Percentiles rank a stretch among this genome's conserved stretches.
phyloP scores from a whole-genome alignment of 2,888 invertebrate genomes.

The Phortica okadai region DNA sequence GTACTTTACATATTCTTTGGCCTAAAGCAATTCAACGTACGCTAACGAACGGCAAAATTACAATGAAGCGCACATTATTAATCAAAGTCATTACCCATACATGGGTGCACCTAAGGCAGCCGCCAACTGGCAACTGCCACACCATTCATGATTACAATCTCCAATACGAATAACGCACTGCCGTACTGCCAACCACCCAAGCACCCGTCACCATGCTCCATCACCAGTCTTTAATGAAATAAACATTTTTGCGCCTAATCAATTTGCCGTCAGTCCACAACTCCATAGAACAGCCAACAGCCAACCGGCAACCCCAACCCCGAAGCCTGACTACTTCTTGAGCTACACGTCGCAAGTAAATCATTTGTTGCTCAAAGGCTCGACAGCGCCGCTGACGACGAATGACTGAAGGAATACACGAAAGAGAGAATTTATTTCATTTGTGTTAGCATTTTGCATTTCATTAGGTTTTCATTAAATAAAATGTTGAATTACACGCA shows the following conservation, averaged over 20 bases:
- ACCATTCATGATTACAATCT: not conserved
- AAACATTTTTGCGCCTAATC: slow-evolving; percentile 68
- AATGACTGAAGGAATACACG: slow-evolving; percentile 11
- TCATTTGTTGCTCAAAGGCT: slow-evolving; percentile 29
- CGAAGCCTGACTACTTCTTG: not conserved
- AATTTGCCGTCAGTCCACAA: slow-evolving; percentile 53
- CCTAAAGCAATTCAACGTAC: not conserved
- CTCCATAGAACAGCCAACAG: not conserved
- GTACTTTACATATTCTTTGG: not conserved
- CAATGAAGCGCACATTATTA: slow-evolving; percentile 57
- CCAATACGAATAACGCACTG: not conserved
- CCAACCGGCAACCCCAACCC: not conserved
- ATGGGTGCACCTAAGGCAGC: slow-evolving; percentile 30
- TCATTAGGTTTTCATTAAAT: slow-evolving; percentile 74
- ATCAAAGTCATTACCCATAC: slow-evolving; percentile 61
- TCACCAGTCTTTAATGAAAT: slow-evolving; percentile 44
- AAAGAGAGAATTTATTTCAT: slow-evolving; percentile 63
- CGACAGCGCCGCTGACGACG: not conserved
- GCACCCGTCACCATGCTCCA: slow-evolving; percentile 31
- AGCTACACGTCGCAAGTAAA: slow-evolving; percentile 16
- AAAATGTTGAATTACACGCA: slow-evolving; percentile 75
- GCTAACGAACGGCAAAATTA: not conserved
- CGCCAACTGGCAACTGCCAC: not conserved
- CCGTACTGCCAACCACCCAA: slow-evolving; percentile 22
- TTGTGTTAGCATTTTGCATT: slow-evolving; percentile 73